Evolutionary conservation across 2,113 vertebrate species (phyloP).

Genomic region (Mirounga angustirostris): DNA sequence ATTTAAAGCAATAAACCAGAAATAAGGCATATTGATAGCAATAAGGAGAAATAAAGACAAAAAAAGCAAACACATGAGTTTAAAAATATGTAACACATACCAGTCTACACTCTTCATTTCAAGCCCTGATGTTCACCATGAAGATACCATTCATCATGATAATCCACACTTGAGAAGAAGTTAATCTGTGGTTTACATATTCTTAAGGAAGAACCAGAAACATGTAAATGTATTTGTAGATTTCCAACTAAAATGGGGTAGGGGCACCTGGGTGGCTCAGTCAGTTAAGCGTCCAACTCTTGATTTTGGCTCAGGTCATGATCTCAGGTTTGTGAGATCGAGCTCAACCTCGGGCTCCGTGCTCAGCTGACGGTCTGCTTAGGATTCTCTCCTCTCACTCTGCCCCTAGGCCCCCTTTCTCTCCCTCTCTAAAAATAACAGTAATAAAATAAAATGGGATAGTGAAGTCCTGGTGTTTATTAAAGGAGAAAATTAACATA

Average conservation of each 20-base stretch:
- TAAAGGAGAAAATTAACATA: constrained; percentile 14
- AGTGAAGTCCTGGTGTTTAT: constrained; percentile 34
- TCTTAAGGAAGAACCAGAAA: constrained; percentile 44
- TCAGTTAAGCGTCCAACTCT: not conserved
- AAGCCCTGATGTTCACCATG: not conserved
- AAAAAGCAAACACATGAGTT: not conserved
- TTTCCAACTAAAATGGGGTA: constrained; percentile 30
- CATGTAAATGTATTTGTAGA: not conserved
- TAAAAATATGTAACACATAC: not conserved
- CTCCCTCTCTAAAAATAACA: not conserved
- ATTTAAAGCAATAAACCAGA: constrained; percentile 34
- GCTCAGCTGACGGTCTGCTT: not conserved
- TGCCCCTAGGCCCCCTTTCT: not conserved
- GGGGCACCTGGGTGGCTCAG: not conserved
- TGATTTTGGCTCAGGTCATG: not conserved
- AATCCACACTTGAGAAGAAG: not conserved
- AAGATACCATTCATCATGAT: not conserved
- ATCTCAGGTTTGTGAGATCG: not conserved
- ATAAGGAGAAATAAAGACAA: not conserved
- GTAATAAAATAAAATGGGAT: constrained; percentile 26
- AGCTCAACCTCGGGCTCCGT: not conserved
- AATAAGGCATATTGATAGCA: not conserved
- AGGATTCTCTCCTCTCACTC: not conserved
- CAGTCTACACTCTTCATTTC: not conserved
- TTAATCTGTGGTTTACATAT: not conserved